phyloP scores from a whole-genome alignment of 2,888 invertebrate genomes.

The Carterocephalus palaemon region DNA sequence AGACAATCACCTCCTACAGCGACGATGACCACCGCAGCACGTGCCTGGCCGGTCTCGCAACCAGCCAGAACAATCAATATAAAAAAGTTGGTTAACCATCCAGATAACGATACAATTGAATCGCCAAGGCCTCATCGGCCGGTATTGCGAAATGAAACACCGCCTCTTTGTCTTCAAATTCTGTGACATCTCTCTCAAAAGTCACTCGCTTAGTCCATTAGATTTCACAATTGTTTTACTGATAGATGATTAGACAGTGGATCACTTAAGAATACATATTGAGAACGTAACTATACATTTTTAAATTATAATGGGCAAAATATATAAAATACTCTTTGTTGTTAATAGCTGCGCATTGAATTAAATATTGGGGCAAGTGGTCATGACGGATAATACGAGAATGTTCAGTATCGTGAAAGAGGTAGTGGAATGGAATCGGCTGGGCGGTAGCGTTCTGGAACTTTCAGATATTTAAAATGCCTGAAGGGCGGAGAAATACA shows the following conservation, averaged over 20 bases:
- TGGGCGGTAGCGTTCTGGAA: no score
- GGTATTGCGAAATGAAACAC: slow-evolving; percentile 38
- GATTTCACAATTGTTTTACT: slow-evolving; percentile 34
- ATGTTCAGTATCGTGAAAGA: no score
- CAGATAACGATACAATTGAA: slow-evolving; percentile 37
- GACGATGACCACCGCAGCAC: slow-evolving; percentile 23
- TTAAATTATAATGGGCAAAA: no score
- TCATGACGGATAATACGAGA: no score
- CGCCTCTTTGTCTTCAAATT: slow-evolving; percentile 40
- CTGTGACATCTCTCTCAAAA: slow-evolving; percentile 46
- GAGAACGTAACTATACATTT: no score
- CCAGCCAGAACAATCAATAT: slow-evolving; percentile 28
- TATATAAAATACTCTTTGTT: no score
- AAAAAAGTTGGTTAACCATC: slow-evolving; percentile 36
- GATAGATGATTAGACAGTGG: slow-evolving; percentile 14
- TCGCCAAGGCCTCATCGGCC: slow-evolving; percentile 40
- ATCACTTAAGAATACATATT: no score
- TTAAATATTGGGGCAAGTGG: no score
- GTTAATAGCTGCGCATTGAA: no score
- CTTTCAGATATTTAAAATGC: no score
- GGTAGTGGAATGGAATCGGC: no score
- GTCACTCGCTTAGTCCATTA: slow-evolving; percentile 32
- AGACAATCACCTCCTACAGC: slow-evolving; percentile 39
- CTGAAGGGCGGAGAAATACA: no score
- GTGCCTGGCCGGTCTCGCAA: slow-evolving; percentile 25